Base-by-base conservation (phyloP, 2,113 vertebrate genomes). In the Elaphurus davidianus region DNA sequence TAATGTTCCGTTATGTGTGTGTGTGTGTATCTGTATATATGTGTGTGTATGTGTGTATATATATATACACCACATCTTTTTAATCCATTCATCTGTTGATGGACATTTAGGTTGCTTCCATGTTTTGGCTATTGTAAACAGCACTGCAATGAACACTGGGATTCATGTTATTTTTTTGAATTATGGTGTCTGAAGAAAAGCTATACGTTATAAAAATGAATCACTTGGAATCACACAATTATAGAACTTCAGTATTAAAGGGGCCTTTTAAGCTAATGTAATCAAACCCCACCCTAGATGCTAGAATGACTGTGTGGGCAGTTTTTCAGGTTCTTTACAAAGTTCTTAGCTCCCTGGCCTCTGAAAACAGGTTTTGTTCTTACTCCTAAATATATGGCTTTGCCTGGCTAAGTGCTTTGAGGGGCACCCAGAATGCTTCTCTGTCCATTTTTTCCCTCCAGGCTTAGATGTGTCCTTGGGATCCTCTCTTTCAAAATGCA, bases 211-310 rank as follows among this genome's bases (percentile, higher is more conserved):
- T 81, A 87, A 95, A 96, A 85, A 47, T 27, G n/a, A 96, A 78
- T 47, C 62, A 54, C 45, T 6, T 91, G 25, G 78, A 94, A 88
- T 67, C 21, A 45, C 36, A 43, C 30, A 93, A 64, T 88, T 43
- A 94, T 25, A 94, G 64, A 90, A 92, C 47, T 85, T 97, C 45
- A 23, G 40, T 36, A 71, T 96, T 71, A 87, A 74, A 94, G 43
- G 28, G 9, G 40, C 62, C 50, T 96, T 90, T 62, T 88, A 90
- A 90, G 59, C 87, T 95, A 91, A 91, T 88, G 92, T 95, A 57
- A 82, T 91, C 59, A 93, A 96, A 83, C 50, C 36, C 43, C 25
- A 87, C 19, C 12, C 55, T 67, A 86, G 21, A 50, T 91, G 40
- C 45, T 84, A 87, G n/a, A 97, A 96, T 30, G 92, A 97, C 15